Conservation (phyloP, 2,797 vertebrate genomes). For the Stomatorhinus walkeri region DNA sequence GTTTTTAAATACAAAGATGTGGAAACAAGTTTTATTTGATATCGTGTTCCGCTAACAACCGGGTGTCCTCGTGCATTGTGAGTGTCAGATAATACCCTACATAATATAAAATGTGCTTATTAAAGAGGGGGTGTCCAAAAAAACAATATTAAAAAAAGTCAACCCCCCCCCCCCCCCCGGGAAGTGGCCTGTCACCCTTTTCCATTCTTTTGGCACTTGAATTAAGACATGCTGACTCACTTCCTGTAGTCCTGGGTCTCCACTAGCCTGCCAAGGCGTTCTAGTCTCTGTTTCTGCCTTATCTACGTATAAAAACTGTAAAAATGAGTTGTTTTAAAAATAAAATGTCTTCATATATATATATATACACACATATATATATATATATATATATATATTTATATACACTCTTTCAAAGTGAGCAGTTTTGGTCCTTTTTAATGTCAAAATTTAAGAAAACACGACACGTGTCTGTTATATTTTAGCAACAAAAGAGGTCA, state of each 20-base stretch:
- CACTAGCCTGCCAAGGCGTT: slow-evolving; percentile 28
- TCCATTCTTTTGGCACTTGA: slow-evolving; percentile 55
- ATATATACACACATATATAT: slow-evolving; percentile 20
- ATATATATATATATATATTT: slow-evolving; percentile 17
- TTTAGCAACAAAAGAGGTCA: slow-evolving; percentile 42
- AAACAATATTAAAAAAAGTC: background rate
- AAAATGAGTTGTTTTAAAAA: slow-evolving; percentile 53
- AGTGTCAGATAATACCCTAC: slow-evolving; percentile 26
- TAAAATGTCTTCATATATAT: slow-evolving; percentile 47
- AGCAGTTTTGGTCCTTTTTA: slow-evolving; percentile 66
- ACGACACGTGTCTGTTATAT: slow-evolving; percentile 49
- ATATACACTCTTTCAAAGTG: slow-evolving; percentile 57
- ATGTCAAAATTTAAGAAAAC: slow-evolving; percentile 65
- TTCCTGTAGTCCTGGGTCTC: slow-evolving; percentile 30
- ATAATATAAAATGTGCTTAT: slow-evolving; percentile 41
- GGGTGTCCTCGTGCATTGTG: background rate
- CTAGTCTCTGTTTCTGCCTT: slow-evolving; percentile 34
- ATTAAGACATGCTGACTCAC: slow-evolving; percentile 30
- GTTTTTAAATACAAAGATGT: background rate
- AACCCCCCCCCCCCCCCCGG: background rate
- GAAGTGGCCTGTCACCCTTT: slow-evolving; percentile 35
- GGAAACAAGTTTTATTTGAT: background rate
- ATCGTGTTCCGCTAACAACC: background rate
- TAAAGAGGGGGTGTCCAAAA: slow-evolving; percentile 30
- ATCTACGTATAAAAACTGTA: slow-evolving; percentile 46